Conservation (phyloP, 2,888 invertebrate species). For the Hydraecia micacea region DNA sequence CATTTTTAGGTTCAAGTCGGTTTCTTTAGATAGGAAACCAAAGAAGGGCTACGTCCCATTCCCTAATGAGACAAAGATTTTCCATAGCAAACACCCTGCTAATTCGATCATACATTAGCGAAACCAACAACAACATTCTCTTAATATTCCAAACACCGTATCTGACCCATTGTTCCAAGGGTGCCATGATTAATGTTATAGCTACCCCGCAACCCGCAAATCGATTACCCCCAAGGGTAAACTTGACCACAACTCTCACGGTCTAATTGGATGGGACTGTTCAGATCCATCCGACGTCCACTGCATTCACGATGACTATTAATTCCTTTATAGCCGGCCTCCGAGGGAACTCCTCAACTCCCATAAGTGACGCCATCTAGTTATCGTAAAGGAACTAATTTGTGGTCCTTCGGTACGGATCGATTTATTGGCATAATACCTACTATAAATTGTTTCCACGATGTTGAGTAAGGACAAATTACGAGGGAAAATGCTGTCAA, state of each 20-base stretch:
- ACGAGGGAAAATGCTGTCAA: constrained; percentile 7
- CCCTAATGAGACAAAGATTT: neutral
- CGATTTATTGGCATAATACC: constrained; percentile 29
- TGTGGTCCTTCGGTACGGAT: constrained; percentile 16
- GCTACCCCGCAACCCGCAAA: constrained; percentile 11
- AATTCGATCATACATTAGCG: neutral
- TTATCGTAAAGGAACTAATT: constrained; percentile 28
- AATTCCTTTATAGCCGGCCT: constrained; percentile 13
- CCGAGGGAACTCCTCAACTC: neutral
- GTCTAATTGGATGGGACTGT: constrained; percentile 55
- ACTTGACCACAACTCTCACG: constrained; percentile 23
- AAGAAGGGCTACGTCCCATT: neutral
- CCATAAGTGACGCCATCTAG: constrained; percentile 36
- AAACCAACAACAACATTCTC: constrained; percentile 10
- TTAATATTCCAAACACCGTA: constrained; percentile 37
- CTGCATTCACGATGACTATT: constrained; percentile 40
- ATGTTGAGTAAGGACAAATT: constrained; percentile 22
- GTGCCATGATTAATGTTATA: constrained; percentile 31
- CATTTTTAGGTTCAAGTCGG: no score
- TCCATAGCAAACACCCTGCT: neutral
- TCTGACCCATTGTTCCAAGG: constrained; percentile 19
- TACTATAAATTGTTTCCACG: constrained; percentile 18
- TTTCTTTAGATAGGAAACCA: neutral
- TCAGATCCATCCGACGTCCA: constrained; percentile 40
- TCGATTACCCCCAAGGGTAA: constrained; percentile 31